Base-by-base conservation (phyloP, 1,140 invertebrate species). In the Calliphora vicina region DNA sequence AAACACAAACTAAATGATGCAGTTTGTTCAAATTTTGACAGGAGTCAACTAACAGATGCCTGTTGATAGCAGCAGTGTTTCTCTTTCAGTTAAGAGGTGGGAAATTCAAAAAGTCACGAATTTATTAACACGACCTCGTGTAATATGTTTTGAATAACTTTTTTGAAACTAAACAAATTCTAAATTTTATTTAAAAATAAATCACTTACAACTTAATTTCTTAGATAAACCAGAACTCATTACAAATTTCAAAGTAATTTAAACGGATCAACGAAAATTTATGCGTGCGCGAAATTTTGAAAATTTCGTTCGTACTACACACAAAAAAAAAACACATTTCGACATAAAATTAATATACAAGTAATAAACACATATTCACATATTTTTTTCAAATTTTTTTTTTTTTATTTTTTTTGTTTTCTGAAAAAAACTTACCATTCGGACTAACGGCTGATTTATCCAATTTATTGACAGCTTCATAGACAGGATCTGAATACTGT, bases 401-500 rank as follows among this genome's bases (percentile, higher is more conserved):
- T 13, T 45, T 13, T 45, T 1, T 50, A 50, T 50, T 50, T 50
- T 17, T 12, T 50, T n/a, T n/a, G n/a, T n/a, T n/a, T n/a, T n/a
- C n/a, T 12, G 45, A 78, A 13, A 43, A 42, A 42, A 45, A 78
- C 82, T 92, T 91, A 80, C 93, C 92, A 73, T 92, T 92, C n/a
- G 92, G 93, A 84, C 92, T 92, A 25, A 92, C 91, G 29, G 92
- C 92, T 61, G 91, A 92, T 86, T 93, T 93, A 83, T 94, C 93
- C 67, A 93, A 93, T 86, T 93, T 94, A 85, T 93, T 94, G 9
- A 96, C 93, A 1, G 94, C 93, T 23, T 94, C 95, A 89, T 96
- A 96, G 74, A 96, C 93, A 5, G 95, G 95, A 90, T 96, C 94
- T 25, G 95, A 95, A 86, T 93, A 94, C 84, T 94, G 93, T 84